Percentiles rank a stretch among this genome's conserved stretches.
Evolutionary conservation across 2,888 invertebrate genomes (phyloP).

Genomic region (Acanthosepion pharaonis): DNA sequence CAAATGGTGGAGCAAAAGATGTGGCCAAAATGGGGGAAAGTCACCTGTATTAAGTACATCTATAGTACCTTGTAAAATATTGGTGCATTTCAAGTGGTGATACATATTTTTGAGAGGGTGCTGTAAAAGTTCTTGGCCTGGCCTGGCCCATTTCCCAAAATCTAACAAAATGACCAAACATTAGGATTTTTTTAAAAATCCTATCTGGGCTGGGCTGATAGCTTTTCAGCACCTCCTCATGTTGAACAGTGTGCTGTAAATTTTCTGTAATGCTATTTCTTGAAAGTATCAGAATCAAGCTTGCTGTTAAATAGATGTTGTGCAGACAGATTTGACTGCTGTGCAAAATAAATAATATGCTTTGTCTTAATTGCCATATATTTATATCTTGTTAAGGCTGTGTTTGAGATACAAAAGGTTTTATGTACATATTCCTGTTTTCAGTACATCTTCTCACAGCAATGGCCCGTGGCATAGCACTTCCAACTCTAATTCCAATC

Average conservation of each 20-base stretch:
- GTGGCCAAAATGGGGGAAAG: background rate
- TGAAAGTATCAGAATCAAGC: background rate
- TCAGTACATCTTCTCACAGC: conserved; percentile 51
- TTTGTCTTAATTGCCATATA: background rate
- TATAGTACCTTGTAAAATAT: background rate
- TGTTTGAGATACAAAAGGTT: background rate
- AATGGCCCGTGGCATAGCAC: conserved; percentile 54
- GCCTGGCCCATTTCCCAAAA: too few relatives aligned
- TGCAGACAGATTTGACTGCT: background rate
- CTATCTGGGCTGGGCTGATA: too few relatives aligned
- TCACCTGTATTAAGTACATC: background rate
- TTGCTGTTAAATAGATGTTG: background rate
- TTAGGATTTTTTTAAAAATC: too few relatives aligned
- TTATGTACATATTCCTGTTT: conserved; percentile 14
- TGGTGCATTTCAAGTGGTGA: background rate
- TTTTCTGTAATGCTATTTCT: background rate
- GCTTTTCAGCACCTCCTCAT: background rate
- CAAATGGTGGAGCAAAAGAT: background rate
- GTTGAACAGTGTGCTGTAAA: background rate
- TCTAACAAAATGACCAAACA: too few relatives aligned
- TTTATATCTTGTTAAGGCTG: background rate
- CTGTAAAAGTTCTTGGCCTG: too few relatives aligned
- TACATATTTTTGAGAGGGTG: background rate
- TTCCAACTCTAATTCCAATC: conserved; percentile 48
- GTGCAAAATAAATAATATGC: background rate